phyloP scores from a whole-genome alignment of 92 coral and sea anemone genomes.

The Diadumene lineata region DNA sequence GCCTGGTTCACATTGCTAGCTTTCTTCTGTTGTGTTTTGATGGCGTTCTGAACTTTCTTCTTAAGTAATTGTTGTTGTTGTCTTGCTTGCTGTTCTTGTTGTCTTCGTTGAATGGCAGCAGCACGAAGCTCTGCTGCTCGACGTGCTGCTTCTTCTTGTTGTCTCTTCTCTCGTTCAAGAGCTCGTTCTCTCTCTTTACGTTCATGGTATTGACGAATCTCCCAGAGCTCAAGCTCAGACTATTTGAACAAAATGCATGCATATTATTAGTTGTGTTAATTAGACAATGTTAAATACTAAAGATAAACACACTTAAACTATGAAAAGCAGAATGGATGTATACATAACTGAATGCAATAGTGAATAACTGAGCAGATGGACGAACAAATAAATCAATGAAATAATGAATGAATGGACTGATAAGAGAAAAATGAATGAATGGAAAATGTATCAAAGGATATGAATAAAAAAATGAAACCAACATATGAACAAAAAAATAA shows the following conservation, averaged over 20 bases:
- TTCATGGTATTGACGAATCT: conserved; percentile 95
- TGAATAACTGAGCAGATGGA: background rate
- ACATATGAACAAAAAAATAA: background rate
- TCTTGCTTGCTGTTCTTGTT: conserved; percentile 92
- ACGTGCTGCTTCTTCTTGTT: conserved; percentile 84
- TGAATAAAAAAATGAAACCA: too few species aligned
- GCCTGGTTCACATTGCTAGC: conserved; percentile 23
- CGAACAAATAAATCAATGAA: background rate
- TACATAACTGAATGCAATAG: background rate
- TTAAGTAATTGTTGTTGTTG: conserved; percentile 91
- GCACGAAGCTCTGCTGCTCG: conserved; percentile 85
- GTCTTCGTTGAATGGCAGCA: conserved; percentile 81
- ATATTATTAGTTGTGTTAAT: background rate
- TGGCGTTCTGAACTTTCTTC: conserved; percentile 94
- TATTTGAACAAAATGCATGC: conserved; percentile 10
- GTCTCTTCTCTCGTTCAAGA: conserved; percentile 84
- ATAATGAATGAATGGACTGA: background rate
- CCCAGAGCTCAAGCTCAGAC: conserved; percentile 98
- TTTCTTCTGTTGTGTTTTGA: conserved; percentile 81
- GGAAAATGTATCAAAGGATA: background rate
- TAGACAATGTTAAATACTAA: background rate
- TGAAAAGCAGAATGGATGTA: background rate
- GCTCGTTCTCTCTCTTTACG: conserved; percentile 92
- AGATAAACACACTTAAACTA: background rate
- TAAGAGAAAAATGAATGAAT: background rate